These are phyloP conservation scores for Polyommatus icarus DNA, from an alignment of 2,888 invertebrate genomes.

Conservation along the genomic window DNA sequence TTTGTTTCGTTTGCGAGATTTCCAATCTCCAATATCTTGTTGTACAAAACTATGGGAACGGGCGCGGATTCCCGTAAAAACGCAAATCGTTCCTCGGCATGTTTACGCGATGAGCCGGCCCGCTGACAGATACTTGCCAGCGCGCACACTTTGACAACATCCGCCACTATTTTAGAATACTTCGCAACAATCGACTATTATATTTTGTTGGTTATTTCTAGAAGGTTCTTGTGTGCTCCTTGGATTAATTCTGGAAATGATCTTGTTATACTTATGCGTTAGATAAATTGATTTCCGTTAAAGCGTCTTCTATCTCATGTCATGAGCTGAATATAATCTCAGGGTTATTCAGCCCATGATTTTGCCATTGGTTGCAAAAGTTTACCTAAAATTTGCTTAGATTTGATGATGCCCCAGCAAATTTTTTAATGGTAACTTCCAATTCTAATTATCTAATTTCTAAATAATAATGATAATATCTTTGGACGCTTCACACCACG, in stretches of 20 bases:
- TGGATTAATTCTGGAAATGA: not conserved
- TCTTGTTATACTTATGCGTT: not conserved
- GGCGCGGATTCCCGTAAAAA: conserved; percentile 57
- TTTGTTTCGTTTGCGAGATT: not conserved
- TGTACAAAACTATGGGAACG: conserved; percentile 36
- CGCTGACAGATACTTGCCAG: conserved; percentile 69
- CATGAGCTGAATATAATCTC: not conserved
- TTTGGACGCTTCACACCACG: too few species aligned
- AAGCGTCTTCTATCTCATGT: not conserved
- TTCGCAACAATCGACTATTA: conserved; percentile 33
- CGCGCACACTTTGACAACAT: conserved; percentile 70
- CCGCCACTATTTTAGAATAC: conserved; percentile 60
- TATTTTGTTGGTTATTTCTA: conserved; percentile 33
- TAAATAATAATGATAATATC: too few species aligned
- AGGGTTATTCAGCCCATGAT: not conserved
- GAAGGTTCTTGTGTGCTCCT: not conserved
- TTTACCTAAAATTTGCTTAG: too few species aligned
- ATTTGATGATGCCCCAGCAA: too few species aligned
- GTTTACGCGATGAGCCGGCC: conserved; percentile 66
- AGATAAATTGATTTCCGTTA: not conserved
- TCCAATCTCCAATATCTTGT: not conserved
- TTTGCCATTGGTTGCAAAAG: not conserved
- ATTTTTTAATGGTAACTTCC: too few species aligned
- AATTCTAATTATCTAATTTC: too few species aligned
- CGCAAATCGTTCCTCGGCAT: conserved; percentile 61